These are phyloP conservation scores for Oryctes rhinoceros DNA, from an alignment of 1,140 invertebrate genomes.

Conservation along the genomic window DNA sequence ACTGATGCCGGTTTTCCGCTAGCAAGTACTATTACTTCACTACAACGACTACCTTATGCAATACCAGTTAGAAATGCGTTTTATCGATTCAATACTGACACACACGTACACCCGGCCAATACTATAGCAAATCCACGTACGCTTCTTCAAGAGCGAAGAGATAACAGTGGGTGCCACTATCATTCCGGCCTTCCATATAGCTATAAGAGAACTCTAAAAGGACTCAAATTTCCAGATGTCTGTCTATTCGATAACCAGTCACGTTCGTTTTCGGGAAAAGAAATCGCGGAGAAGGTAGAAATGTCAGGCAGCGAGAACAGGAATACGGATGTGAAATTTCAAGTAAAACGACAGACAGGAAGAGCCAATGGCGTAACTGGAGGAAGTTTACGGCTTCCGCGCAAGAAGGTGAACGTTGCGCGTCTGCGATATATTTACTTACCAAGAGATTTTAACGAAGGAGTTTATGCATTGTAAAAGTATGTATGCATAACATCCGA, in stretches of 20 bases:
- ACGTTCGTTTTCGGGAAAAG: background rate
- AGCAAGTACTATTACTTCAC: background rate
- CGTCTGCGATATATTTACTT: constrained; percentile 14
- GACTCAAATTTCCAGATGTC: no score
- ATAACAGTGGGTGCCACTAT: no score
- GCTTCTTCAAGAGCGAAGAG: no score
- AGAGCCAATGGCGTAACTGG: background rate
- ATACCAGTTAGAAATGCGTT: constrained; percentile 28
- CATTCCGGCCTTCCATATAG: no score
- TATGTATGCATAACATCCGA: background rate
- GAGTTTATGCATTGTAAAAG: background rate
- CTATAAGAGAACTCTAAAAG: no score
- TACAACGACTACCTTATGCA: constrained; percentile 14
- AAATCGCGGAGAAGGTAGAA: background rate
- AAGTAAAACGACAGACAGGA: constrained; percentile 2
- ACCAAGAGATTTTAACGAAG: background rate
- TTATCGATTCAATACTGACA: constrained; percentile 11
- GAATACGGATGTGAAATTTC: constrained; percentile 10
- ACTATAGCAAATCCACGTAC: no score
- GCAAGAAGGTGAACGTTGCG: background rate
- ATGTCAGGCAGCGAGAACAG: background rate
- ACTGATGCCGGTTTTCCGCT: constrained; percentile 8
- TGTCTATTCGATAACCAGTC: no score
- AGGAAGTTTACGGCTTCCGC: constrained; percentile 7
- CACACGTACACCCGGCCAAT: no score